Conservation (phyloP, 2,888 invertebrate species). For the Tubulanus polymorphus region DNA sequence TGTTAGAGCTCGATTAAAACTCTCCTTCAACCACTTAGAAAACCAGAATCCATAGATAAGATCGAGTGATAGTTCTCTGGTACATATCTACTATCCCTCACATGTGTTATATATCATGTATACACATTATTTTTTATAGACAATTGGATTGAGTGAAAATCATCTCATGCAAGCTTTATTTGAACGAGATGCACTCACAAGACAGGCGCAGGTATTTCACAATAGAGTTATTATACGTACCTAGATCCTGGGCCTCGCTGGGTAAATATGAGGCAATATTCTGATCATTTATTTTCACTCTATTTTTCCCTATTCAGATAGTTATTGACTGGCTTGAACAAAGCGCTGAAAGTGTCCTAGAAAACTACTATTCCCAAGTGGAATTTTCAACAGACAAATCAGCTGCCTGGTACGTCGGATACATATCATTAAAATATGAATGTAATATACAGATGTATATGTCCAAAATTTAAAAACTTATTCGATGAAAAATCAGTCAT, state of each 20-base stretch:
- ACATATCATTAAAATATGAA: background rate
- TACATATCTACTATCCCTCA: too few relatives aligned
- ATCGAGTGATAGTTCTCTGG: too few relatives aligned
- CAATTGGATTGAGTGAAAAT: slow-evolving; percentile 64
- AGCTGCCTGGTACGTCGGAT: slow-evolving; percentile 64
- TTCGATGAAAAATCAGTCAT: too few relatives aligned
- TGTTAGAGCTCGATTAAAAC: too few relatives aligned
- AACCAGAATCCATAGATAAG: background rate
- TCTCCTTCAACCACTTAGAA: slow-evolving; percentile 20
- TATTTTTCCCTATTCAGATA: slow-evolving; percentile 58
- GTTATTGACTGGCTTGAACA: slow-evolving; percentile 91
- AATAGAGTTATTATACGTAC: too few relatives aligned
- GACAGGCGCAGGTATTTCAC: slow-evolving; percentile 56
- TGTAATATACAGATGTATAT: slow-evolving; percentile 7
- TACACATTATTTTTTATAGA: too few relatives aligned
- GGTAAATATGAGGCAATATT: too few relatives aligned
- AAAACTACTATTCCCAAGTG: slow-evolving; percentile 56
- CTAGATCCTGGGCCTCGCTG: too few relatives aligned
- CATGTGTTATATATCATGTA: too few relatives aligned
- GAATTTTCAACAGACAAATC: slow-evolving; percentile 77
- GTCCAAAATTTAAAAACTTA: too few relatives aligned
- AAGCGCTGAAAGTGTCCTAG: slow-evolving; percentile 64
- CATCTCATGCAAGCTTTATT: slow-evolving; percentile 61
- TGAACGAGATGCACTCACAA: slow-evolving; percentile 58
- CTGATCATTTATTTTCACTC: background rate